A percentile compares a stretch with the other conserved stretches of the same genome.
phyloP scores from a whole-genome alignment of 2,797 vertebrate genomes.

The Parauchenoglanis ngamensis region DNA sequence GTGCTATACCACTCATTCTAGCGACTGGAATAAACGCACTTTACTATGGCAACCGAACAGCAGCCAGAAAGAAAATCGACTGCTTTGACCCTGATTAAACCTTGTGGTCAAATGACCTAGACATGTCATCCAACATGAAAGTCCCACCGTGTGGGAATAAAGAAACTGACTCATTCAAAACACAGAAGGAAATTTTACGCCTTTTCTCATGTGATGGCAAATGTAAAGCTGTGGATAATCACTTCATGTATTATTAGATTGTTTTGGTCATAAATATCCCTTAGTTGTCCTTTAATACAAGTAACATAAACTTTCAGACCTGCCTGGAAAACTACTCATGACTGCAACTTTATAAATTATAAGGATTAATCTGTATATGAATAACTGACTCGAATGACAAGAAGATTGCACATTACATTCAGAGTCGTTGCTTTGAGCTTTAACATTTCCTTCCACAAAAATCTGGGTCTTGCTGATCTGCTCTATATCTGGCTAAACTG shows the following conservation, averaged over 20 bases:
- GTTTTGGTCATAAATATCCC: not conserved
- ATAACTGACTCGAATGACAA: conserved; percentile 14
- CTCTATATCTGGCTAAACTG: conserved; percentile 19
- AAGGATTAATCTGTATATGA: not conserved
- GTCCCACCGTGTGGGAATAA: not conserved
- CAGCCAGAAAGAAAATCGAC: not conserved
- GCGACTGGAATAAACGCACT: not conserved
- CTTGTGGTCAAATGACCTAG: not conserved
- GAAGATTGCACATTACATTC: not conserved
- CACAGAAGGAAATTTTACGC: not conserved
- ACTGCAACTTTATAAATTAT: not conserved
- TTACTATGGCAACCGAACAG: not conserved
- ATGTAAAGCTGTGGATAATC: not conserved
- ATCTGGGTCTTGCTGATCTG: conserved; percentile 14
- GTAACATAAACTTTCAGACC: no score
- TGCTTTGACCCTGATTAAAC: not conserved
- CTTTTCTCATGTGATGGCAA: not conserved
- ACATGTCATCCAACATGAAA: not conserved
- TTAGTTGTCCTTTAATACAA: not conserved
- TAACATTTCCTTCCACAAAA: not conserved
- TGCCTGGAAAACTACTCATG: not conserved
- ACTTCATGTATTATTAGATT: not conserved
- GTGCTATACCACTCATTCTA: not conserved
- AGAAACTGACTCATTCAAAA: not conserved
- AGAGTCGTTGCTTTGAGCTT: no score